Evolutionary conservation across 2,888 invertebrate genomes (phyloP), one percentile per base, ranked within the genome.

Genomic region (Fragum fragum): DNA sequence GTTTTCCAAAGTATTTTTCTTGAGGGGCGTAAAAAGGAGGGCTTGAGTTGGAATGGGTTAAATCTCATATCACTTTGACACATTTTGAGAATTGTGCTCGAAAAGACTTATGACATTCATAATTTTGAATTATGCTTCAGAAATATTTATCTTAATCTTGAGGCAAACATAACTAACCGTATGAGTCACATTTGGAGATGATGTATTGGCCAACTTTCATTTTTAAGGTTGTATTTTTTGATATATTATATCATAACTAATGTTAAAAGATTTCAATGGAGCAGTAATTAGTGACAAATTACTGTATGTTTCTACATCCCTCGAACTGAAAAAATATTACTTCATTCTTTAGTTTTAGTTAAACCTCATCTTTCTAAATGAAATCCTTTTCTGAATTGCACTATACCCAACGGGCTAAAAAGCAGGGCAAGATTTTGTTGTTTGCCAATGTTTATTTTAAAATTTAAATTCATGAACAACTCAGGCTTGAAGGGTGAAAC

Each of bases 191-290:
- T 29, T 61, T 5, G 3, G 2, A 29, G 29, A 28, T 66, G 66
- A 66, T 66, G 66, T 39, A 66, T 66, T 1, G 21, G 1, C 21
- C 1, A 14, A 66, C 28, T 36, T 66, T 39, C 21, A 29, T 28
- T 66, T 66, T 66, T 29, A 39, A 5, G 42, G 5, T 39, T 29
- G 28, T 66, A 66, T 21, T 21, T 66, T 66, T 66, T 66, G 66
- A 39, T 66, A 66, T 39, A 66, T 66, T 66, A 66, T 66, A 39
- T 66, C 66, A 66, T 66, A 39, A 42, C 66, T 66, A 66, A 39
- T n/a, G 28, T 66, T 21, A 66, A 42, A n/a, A 61, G n/a, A 61
- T 28, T 32, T 61, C 5, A n/a, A 61, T 29, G 28, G 29, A 1
- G 18, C 47, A 47, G 2, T 47, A 9, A 47, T 47, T 47, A 47